Evolutionary conservation across 2,113 vertebrate genomes (phyloP).

Genomic region (Galbula dea): DNA sequence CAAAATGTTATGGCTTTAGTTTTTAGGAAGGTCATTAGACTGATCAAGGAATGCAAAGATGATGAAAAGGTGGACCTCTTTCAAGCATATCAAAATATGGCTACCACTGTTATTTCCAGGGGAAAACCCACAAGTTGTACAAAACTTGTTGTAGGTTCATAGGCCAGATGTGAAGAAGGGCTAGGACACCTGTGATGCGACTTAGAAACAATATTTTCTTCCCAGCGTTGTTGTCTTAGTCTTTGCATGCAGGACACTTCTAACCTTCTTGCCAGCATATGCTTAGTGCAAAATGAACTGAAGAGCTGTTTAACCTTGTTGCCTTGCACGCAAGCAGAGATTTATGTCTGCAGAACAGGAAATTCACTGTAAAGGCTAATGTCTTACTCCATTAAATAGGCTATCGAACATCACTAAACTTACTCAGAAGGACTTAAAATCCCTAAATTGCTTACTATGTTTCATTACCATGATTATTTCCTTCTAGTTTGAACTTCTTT

Average conservation of each 20-base stretch:
- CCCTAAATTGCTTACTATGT: neutral
- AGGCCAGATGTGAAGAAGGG: neutral
- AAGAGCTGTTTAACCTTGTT: neutral
- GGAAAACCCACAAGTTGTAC: neutral
- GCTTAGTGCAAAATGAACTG: neutral
- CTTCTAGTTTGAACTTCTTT: neutral
- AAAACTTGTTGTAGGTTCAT: neutral
- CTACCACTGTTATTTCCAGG: neutral
- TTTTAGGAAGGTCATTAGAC: neutral
- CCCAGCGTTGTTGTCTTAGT: neutral
- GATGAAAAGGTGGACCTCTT: neutral
- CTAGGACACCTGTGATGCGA: neutral
- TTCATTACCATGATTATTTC: neutral
- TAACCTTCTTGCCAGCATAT: neutral
- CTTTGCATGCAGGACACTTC: neutral
- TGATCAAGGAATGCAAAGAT: neutral
- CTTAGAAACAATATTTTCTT: neutral
- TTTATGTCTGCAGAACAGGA: conserved; percentile 32
- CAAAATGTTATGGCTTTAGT: neutral
- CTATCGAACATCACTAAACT: conserved; percentile 41
- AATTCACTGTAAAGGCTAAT: neutral
- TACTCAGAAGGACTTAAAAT: conserved; percentile 30
- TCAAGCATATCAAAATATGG: neutral
- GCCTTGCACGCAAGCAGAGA: neutral
- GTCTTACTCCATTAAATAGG: conserved; percentile 40